Evolutionary conservation across 2,888 invertebrate genomes (phyloP), one percentile per base, ranked within the genome.

Genomic region (Harpagoxenus sublaevis): DNA sequence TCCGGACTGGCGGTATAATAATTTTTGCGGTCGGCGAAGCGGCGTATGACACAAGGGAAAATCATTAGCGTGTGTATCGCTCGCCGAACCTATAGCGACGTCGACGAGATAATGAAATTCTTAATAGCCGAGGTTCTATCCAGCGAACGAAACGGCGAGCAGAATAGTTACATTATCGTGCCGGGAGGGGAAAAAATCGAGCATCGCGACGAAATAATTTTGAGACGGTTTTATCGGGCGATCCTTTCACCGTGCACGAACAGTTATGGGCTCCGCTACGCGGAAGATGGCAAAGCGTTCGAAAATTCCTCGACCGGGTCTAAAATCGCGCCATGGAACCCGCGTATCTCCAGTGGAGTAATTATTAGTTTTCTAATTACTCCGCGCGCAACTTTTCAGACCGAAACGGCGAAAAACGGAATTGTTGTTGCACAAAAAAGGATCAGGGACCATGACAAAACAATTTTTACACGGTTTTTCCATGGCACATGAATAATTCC

Each of bases 21-120:
- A 89, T 88, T 84, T 79, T 70, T 79, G 71, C 79, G 70, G 70
- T 78, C 57, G n/a, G 42, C 77, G 51, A 42, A 51, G 66, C 55
- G n/a, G 35, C 31, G 48, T 62, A 85, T 48, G 84, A 60, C 63
- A 84, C 77, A 66, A 86, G 75, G 86, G 85, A 85, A 89, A 89
- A 85, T 89, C 89, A 89, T 89, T 89, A 89, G 71, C 90, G 86
- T 73, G 84, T 84, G 89, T 87, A 85, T 85, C 88, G 84, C 42
- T 66, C 86, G 88, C 51, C 71, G 85, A 62, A 86, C 84, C 86
- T 84, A 48, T 48, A 79, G 78, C 65, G 84, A 82, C n/a, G 88
- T 84, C 89, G 88, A 88, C 87, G 91, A 87, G 92, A 92, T 92
- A 94, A 94, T 93, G 93, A 92, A 93, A 93, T 93, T 92, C 92